A percentile compares a stretch with the other conserved stretches of the same genome.
Evolutionary conservation across 2,888 invertebrate genomes (phyloP).

Genomic region (Celastrina argiolus): DNA sequence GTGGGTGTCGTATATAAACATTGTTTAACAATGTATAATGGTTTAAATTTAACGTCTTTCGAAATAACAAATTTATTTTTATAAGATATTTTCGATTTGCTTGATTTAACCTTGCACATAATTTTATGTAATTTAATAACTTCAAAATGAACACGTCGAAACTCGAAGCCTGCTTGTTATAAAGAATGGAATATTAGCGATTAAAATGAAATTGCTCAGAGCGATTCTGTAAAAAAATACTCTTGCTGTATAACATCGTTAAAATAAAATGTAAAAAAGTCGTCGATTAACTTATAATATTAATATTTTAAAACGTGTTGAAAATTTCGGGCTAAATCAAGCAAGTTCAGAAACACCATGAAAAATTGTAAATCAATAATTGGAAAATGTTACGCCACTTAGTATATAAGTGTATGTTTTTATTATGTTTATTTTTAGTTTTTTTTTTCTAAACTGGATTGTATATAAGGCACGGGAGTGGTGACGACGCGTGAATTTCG

Average conservation of each 20-base stretch:
- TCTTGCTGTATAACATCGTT: neutral
- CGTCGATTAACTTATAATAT: neutral
- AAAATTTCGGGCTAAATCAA: neutral
- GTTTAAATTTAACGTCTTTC: constrained; percentile 10
- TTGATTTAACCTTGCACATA: constrained; percentile 21
- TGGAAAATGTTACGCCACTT: constrained; percentile 52
- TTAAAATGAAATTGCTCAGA: neutral
- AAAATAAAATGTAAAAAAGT: neutral
- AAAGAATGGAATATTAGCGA: neutral
- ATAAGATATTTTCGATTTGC: constrained; percentile 17
- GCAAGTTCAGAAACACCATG: constrained; percentile 38
- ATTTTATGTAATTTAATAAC: neutral
- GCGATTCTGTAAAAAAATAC: no score
- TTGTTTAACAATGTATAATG: constrained; percentile 2
- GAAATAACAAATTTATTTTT: constrained; percentile 13
- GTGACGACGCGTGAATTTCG: constrained; percentile 32
- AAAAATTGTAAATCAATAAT: constrained; percentile 33
- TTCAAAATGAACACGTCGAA: neutral
- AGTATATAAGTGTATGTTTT: constrained; percentile 70
- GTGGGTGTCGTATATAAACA: constrained; percentile 9
- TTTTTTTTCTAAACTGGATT: constrained; percentile 56
- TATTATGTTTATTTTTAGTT: constrained; percentile 61
- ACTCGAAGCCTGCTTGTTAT: constrained; percentile 1
- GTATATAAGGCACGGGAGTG: constrained; percentile 50
- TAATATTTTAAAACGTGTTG: neutral